Evolutionary conservation across 2,888 invertebrate genomes (phyloP), one percentile per base, ranked within the genome.

Genomic region (Campopleginae sp.): DNA sequence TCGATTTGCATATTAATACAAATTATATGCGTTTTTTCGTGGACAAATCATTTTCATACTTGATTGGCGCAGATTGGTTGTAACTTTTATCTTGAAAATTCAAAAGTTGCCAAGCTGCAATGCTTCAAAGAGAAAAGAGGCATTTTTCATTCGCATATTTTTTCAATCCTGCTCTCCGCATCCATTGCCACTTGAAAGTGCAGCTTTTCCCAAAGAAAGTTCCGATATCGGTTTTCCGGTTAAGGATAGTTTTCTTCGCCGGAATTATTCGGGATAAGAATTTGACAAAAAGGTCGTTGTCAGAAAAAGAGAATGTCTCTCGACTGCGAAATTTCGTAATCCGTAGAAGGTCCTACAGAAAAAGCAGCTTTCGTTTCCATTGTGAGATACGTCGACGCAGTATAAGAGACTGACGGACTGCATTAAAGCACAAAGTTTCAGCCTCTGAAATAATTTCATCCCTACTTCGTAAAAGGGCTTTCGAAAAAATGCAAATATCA

Each of bases 1-100:
- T 80, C 54, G 19, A 78, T 74, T 44, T 23, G 46, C 19, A 71
- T 8, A 3, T 77, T 31, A 27, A 63, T 74, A 17, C 12, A 14
- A 48, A 8, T 38, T 23, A 44, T 19, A 66, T 61, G 1, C 19
- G 17, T 46, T 8, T 8, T 31, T 75, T 5, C 0, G 14, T 44
- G 10, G 46, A 46, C 19, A 63, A 63, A 14, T 58, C 4, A 27
- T 27, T 58, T 27, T 1, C 1, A 27, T 58, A 4, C 14, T 23
- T 23, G 10, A 10, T 38, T 10, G 33, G 19, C 23, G n/a, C 12
- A 54, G 8, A 54, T 54, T 19, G 7, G 7, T 23, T 23, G 23
- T 12, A 54, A 54, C 23, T 54, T 54, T 23, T 10, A 1, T 10
- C 10, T 23, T n/a, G 10, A 7, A 19, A 51, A 19, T 51, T 51